Base-by-base conservation (phyloP, 2,113 vertebrate species). In the Lates calcarifer region DNA sequence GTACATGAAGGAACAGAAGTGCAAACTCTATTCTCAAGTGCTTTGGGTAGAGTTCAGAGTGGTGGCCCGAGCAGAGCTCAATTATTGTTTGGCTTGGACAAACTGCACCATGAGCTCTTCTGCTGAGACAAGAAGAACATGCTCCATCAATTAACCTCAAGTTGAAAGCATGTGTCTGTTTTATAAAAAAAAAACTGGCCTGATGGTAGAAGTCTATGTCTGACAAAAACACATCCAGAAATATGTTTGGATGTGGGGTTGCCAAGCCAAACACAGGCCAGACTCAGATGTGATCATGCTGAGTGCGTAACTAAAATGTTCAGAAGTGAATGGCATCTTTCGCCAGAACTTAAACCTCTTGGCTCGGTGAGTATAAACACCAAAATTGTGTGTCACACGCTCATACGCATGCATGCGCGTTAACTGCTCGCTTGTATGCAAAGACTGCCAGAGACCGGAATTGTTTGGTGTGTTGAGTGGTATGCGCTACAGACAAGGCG, bases 161-260 rank as follows among this genome's bases (percentile, higher is more conserved):
- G 81, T 86, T 83, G 67, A 85, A 90, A 81, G 83, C 13, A 29
- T 80, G 73, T 53, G 45, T 85, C 77, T 91, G 84, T 86, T 89
- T 79, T 63, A 60, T 7, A 60, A 74, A 43, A 67, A 62, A 57
- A 65, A 77, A 81, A 78, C 67, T 61, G 79, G 63, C 65, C 77
- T 47, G 24, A 67, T 57, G 41, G 69, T 41, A 31, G 74, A 79
- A 70, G 55, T 51, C 43, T 77, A 86, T 76, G 80, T 87, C 79
- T 87, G 89, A 91, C 85, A 89, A 87, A 92, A 92, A 90, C 77
- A 89, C 78, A 82, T 84, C 83, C 89, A 89, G 81, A 90, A 90
- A 92, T 87, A 73, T 88, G 88, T 92, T 91, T 89, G 84, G 78
- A 91, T 90, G 88, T 88, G 7, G 17, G 74, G 69, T 87, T 91